phyloP scores from a whole-genome alignment of 1,140 invertebrate species.

The Marisa cornuarietis region DNA sequence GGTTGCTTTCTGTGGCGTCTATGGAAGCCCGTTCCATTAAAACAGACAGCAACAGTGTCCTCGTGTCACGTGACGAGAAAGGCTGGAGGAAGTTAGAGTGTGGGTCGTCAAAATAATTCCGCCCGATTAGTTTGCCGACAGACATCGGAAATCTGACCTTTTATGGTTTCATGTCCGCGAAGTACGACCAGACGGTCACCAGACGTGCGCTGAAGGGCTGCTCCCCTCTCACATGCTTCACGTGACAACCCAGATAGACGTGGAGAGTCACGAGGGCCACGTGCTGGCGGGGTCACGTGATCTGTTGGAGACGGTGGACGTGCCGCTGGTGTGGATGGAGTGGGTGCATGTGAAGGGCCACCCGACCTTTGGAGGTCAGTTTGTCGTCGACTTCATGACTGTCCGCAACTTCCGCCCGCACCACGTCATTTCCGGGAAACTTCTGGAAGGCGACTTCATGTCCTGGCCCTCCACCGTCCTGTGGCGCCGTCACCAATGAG shows the following conservation, averaged over 20 bases:
- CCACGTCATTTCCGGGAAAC: slow-evolving; percentile 1
- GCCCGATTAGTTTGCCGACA: not conserved
- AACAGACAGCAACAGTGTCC: too few relatives aligned
- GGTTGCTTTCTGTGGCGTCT: too few relatives aligned
- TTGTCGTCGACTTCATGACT: slow-evolving; percentile 14
- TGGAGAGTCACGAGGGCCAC: slow-evolving; percentile 16
- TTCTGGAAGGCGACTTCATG: not conserved
- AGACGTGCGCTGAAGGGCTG: not conserved
- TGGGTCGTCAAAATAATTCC: not conserved
- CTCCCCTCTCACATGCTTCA: too few relatives aligned
- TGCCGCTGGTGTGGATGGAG: slow-evolving; percentile 20
- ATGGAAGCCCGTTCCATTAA: too few relatives aligned
- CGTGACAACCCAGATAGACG: slow-evolving; percentile 1
- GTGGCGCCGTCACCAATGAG: not conserved
- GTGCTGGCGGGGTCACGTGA: slow-evolving; percentile 3
- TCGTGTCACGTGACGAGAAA: too few relatives aligned
- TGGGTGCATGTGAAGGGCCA: slow-evolving; percentile 5
- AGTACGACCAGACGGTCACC: not conserved
- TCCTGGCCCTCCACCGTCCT: slow-evolving; percentile 13
- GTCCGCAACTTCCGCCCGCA: not conserved
- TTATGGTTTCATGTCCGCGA: not conserved
- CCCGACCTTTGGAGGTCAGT: not conserved
- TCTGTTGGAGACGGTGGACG: slow-evolving; percentile 9
- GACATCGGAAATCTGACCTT: not conserved
- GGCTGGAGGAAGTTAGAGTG: too few relatives aligned